These are phyloP conservation scores for Lycodopsis pacificus DNA, from an alignment of 2,797 vertebrate species.

Conservation along the genomic window DNA sequence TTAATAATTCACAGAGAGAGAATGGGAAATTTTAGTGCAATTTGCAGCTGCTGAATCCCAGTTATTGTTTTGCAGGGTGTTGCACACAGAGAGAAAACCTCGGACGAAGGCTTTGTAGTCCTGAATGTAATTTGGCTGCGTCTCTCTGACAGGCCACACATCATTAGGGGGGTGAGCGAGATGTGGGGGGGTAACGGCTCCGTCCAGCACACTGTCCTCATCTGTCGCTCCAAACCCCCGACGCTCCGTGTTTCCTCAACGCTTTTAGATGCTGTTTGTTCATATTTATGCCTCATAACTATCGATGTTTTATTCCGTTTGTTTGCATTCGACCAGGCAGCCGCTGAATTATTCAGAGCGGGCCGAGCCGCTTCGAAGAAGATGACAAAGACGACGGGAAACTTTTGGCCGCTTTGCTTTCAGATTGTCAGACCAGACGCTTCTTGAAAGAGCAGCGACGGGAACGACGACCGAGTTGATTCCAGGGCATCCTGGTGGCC, in stretches of 20 bases:
- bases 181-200: constrained; percentile 7
- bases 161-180: constrained; percentile 55
- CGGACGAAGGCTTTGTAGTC: constrained; percentile 73
- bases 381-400: constrained; percentile 64
- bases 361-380: constrained; percentile 37
- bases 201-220: constrained; percentile 66
- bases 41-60: constrained; percentile 81
- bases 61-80: constrained; percentile 76
- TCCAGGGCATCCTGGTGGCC: constrained; percentile 9
- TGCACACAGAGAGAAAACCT: constrained; percentile 62
- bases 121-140: constrained; percentile 71
- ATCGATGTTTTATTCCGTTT: constrained; percentile 77
- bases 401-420: constrained; percentile 49
- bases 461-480: background rate
- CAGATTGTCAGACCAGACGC: constrained; percentile 20
- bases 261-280: constrained; percentile 74
- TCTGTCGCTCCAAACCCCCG: constrained; percentile 56
- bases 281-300: constrained; percentile 72
- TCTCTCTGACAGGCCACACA: constrained; percentile 70
- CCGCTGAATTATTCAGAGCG: constrained; percentile 73
- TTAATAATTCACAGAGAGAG: constrained; percentile 82
- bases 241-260: constrained; percentile 52
- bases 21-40: constrained; percentile 79
- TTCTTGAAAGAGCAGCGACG: constrained; percentile 23
- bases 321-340: constrained; percentile 65